phyloP scores from a whole-genome alignment of 2,113 vertebrate species.

The Cathartes aura region DNA sequence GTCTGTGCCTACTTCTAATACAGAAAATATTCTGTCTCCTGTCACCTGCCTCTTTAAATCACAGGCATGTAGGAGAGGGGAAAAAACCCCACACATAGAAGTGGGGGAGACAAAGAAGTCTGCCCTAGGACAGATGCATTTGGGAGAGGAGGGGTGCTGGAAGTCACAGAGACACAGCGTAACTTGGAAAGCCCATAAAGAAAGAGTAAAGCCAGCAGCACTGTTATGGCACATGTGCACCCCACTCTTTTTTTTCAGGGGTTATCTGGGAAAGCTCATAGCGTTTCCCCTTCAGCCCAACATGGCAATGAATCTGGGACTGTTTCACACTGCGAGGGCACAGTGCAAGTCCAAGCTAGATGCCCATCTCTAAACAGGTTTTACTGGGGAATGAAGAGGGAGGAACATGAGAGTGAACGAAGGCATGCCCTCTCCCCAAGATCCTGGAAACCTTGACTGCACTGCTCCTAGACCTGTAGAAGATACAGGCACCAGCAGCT shows the following conservation, averaged over 20 bases:
- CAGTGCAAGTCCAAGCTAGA: background rate
- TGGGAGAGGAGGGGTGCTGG: background rate
- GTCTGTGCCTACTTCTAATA: background rate
- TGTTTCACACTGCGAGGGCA: background rate
- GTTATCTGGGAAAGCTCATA: background rate
- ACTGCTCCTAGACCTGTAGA: background rate
- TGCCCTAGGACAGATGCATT: background rate
- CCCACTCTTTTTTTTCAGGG: background rate
- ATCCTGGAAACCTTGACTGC: background rate
- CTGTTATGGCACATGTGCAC: rapidly evolving
- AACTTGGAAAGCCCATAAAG: background rate
- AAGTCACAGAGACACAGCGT: background rate
- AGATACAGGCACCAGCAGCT: background rate
- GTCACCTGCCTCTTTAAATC: background rate
- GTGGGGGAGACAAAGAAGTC: background rate
- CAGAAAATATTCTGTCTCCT: background rate
- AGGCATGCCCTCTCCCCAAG: background rate
- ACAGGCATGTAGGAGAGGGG: no score
- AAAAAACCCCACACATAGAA: background rate
- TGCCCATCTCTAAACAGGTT: background rate
- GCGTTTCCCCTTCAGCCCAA: background rate
- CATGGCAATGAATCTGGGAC: background rate
- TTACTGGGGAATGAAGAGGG: background rate
- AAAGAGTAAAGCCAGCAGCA: background rate
- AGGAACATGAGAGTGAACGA: background rate